Evolutionary conservation across 2,113 vertebrate genomes (phyloP), one percentile per base, ranked within the genome.

Genomic region (Dermatemys mawii): DNA sequence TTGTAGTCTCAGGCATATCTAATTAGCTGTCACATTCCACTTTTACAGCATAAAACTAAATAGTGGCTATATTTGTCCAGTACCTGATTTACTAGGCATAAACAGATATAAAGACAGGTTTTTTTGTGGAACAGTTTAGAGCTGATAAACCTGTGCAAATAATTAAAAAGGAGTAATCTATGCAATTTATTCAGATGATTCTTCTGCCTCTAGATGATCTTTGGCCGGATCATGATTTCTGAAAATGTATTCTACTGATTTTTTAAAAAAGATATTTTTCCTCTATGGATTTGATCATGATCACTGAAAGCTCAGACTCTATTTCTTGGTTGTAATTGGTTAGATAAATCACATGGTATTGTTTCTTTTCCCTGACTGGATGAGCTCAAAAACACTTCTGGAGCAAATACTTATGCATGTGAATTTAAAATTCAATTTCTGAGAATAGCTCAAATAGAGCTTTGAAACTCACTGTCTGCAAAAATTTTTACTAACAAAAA

Each of bases 31-130:
- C 24, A 48, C 8, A 57, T 93, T 73, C 92, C 93, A 92, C n/a
- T 88, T 94, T 81, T 92, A 88, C 41, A 94, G 4, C 46, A 88
- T 80, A 88, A 90, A 94, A 92, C 6, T 55, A 83, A 95, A 51
- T 14, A 97, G n/a, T 32, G 81, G 63, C 81, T 92, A 83, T 70
- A 90, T 94, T 97, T 94, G 35, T 93, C 93, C 97, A 78, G 5
- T 75, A 90, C 53, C 32, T 95, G 81, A 54, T 21, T 88, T 93
- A 91, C 84, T 60, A 67, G n/a, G 78, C 87, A 78, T 81, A 91
- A 95, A 6, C 3, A 83, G 29, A 60, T 84, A 55, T 81, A 70
- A 89, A 76, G 5, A 84, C n/a, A 35, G 27, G 89, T 29, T 11
- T 84, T 35, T 11, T 67, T 86, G 19, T 8, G 76, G 67, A 94